Base-by-base conservation (phyloP, 2,113 vertebrate species). In the Pterocles gutturalis region DNA sequence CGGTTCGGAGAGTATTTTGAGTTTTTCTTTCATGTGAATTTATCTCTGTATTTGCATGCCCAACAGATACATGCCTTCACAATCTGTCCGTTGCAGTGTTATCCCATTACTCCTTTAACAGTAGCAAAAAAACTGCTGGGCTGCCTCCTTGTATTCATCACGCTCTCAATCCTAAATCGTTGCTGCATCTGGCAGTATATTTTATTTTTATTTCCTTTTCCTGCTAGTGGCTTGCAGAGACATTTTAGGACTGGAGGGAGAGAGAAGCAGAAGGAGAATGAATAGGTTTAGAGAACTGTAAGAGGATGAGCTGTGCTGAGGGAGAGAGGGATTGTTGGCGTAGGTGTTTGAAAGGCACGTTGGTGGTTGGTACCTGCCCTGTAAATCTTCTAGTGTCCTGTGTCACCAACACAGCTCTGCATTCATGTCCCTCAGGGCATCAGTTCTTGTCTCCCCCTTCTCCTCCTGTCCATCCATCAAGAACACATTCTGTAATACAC, bases 161-260 rank as follows among this genome's bases (percentile, higher is more conserved):
- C 0, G 0, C 34, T n/a, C 25, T 54, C 43, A 36, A 3, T 71
- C 48, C 20, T 31, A 48, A 7, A n/a, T 71, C 3, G 3, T 64
- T 80, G 71, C 69, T 83, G 36, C 57, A 62, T 36, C 34, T 93
- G 53, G 33, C n/a, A 62, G 21, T 2, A 1, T 29, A 5, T 67
- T 95, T 89, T 29, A 4, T 67, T 95, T 89, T 65, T 46, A 57
- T 89, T 84, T 82, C 43, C 12, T 81, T 89, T 83, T 67, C n/a
- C 61, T 95, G 34, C 25, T 26, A 24, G 28, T 29, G 41, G 19
- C 57, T 87, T 71, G 46, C 77, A 79, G 72, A 81, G 77, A 10
- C 20, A 13, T 67, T 73, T 90, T 53, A 84, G 57, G 20, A 36
- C 36, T 38, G 69, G 51, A 67, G 11, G 13, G 33, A 91, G 43